Conservation (phyloP, 2,888 invertebrate genomes). For the Polydrusus pterygomalis region DNA sequence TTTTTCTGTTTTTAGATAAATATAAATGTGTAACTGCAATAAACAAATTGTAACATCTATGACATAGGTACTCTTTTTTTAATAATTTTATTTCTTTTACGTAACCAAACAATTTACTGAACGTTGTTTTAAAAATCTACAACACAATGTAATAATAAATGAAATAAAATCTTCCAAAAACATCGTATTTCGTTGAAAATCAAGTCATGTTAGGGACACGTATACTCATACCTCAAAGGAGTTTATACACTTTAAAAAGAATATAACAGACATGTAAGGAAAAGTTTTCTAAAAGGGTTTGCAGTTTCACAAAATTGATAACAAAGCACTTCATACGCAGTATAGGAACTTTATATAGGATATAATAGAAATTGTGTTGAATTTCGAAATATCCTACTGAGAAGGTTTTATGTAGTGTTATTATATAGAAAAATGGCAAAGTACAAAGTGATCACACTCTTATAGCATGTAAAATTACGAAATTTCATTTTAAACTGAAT, state of each 20-base stretch:
- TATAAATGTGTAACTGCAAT: too few species aligned
- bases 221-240: conserved; percentile 39
- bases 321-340: conserved; percentile 21
- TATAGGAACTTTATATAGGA: conserved; percentile 16
- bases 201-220: conserved; percentile 1
- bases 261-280: conserved; percentile 30
- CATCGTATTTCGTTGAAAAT: background rate
- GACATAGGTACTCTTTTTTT: too few species aligned
- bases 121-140: too few species aligned
- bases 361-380: background rate
- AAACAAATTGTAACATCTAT: too few species aligned
- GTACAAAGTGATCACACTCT: too few species aligned
- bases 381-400: background rate
- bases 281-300: conserved; percentile 42
- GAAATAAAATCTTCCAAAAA: conserved; percentile 7
- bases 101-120: too few species aligned
- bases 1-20: too few species aligned
- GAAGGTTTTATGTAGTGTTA: too few species aligned
- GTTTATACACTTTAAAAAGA: conserved; percentile 32
- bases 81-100: too few species aligned
- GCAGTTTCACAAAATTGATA: conserved; percentile 26
- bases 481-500: too few species aligned
- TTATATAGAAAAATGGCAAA: too few species aligned
- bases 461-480: too few species aligned
- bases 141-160: conserved; percentile 7